phyloP scores from a whole-genome alignment of 1,140 invertebrate genomes.

The Cherax quadricarinatus region DNA sequence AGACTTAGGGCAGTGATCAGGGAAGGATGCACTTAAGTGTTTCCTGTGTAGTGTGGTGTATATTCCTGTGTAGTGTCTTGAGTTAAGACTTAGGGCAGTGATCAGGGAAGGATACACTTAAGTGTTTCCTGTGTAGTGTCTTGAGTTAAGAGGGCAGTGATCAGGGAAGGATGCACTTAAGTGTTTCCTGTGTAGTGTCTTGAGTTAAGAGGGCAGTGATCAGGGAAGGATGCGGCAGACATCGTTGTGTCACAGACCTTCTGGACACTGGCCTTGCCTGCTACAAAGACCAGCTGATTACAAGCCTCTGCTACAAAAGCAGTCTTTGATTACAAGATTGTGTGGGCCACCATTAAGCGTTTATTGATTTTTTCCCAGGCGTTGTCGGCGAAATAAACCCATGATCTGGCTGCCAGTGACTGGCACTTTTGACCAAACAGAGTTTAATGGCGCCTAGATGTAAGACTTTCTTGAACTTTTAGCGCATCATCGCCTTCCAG shows the following conservation, averaged over 20 bases:
- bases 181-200: background rate
- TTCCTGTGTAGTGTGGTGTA: no score
- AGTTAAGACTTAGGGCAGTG: background rate
- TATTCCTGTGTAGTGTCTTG: no score
- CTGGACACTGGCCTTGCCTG: conserved; percentile 32
- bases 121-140: background rate
- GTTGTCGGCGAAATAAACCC: conserved; percentile 65
- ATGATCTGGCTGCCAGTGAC: conserved; percentile 48
- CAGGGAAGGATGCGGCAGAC: background rate
- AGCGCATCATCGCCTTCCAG: background rate
- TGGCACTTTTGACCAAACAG: conserved; percentile 40
- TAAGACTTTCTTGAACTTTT: conserved; percentile 28
- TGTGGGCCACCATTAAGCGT: conserved; percentile 62
- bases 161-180: no score
- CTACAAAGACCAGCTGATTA: conserved; percentile 68
- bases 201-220: no score
- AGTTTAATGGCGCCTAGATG: conserved; percentile 23
- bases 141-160: background rate
- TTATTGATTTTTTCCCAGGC: conserved; percentile 66
- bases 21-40: no score
- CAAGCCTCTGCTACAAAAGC: conserved; percentile 62
- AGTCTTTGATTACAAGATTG: conserved; percentile 69
- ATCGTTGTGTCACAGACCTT: conserved; percentile 7
- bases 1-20: no score
- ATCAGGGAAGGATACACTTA: no score